Conservation (phyloP, 2,113 vertebrate genomes). For the Recurvirostra avosetta region DNA sequence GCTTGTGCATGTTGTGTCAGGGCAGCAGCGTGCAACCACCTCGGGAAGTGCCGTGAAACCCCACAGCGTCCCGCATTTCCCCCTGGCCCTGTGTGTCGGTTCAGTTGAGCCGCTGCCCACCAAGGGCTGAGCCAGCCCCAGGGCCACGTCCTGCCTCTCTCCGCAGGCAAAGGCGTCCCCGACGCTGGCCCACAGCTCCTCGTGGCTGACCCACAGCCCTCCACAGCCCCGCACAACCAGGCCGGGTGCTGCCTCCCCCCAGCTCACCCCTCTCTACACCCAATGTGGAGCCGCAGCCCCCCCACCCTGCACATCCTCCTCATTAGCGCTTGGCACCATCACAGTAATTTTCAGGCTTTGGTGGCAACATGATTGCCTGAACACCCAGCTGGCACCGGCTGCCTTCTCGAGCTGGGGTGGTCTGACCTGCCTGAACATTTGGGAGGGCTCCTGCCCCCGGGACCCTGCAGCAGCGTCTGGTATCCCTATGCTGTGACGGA, state of each 20-base stretch:
- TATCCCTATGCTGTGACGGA: neutral
- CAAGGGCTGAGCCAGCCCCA: neutral
- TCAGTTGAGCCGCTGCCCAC: neutral
- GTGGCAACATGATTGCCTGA: neutral
- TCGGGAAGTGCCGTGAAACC: too few relatives aligned
- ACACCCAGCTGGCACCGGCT: neutral
- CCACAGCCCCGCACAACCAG: too few relatives aligned
- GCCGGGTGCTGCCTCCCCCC: too few relatives aligned
- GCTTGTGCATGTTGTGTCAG: fast-evolving
- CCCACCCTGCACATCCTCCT: fast-evolving
- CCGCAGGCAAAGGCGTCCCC: neutral
- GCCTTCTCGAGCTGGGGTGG: too few relatives aligned
- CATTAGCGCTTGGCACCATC: neutral
- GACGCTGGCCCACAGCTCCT: neutral
- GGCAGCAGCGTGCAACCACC: neutral
- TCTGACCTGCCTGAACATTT: neutral
- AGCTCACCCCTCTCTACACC: neutral
- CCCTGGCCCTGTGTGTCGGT: fast-evolving
- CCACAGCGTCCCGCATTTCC: fast-evolving
- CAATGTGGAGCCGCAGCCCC: neutral
- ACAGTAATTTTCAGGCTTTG: neutral
- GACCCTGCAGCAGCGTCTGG: fast-evolving
- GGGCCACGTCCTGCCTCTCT: neutral
- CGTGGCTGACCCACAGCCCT: neutral
- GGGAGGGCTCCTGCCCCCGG: neutral